A percentile compares a stretch with the other conserved stretches of the same genome.
phyloP scores from a whole-genome alignment of 2,797 vertebrate species.

The Pygocentrus nattereri region DNA sequence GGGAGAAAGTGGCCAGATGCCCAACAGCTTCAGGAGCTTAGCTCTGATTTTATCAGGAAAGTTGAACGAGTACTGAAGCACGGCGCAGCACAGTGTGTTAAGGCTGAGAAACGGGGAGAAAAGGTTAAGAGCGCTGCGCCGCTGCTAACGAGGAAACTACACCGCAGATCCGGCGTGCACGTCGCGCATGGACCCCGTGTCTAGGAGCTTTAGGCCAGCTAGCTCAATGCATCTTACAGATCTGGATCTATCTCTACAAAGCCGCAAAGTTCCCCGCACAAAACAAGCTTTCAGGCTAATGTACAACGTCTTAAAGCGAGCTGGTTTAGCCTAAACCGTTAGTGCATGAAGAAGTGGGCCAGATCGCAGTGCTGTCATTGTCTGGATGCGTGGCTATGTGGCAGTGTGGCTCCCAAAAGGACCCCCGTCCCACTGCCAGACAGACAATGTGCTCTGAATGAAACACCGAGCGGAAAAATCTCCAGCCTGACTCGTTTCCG shows the following conservation, averaged over 20 bases:
- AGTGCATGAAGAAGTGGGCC: conserved; percentile 9
- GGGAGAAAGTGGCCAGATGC: not conserved
- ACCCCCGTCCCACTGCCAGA: conserved; percentile 13
- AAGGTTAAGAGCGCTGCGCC: not conserved
- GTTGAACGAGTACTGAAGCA: not conserved
- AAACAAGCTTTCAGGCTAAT: not conserved
- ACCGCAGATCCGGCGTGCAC: not conserved
- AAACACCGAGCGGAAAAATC: conserved; percentile 1
- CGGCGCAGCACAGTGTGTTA: not conserved
- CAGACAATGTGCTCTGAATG: conserved; percentile 1
- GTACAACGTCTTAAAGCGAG: not conserved
- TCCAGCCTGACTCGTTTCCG: conserved; percentile 5
- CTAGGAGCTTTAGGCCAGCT: not conserved
- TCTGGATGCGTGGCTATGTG: conserved; percentile 19
- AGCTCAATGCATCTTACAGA: not conserved
- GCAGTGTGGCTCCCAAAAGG: conserved; percentile 2
- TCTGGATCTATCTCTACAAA: not conserved
- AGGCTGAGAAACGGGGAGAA: not conserved
- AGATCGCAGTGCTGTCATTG: conserved; percentile 40
- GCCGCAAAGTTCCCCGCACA: not conserved
- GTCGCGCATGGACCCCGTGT: not conserved
- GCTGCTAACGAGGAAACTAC: not conserved
- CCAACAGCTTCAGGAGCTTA: not conserved
- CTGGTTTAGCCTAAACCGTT: not conserved
- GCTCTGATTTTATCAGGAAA: too few species aligned